Evolutionary conservation across 2,888 invertebrate genomes (phyloP).

Genomic region (Hesperia comma): DNA sequence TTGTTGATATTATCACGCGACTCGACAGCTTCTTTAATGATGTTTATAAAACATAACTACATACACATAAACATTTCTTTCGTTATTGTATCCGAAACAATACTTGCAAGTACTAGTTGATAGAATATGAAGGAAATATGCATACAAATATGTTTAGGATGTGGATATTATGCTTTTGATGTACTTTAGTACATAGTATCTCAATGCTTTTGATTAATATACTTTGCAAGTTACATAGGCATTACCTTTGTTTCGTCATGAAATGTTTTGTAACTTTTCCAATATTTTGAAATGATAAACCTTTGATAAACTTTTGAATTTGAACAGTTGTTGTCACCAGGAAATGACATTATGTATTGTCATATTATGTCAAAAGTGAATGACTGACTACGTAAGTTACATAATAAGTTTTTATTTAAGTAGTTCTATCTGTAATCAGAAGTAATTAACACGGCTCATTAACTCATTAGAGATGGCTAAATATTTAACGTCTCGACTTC

Average conservation of each 20-base stretch:
- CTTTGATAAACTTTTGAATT: conserved; percentile 11
- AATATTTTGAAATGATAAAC: conserved; percentile 23
- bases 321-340: conserved; percentile 1
- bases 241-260: conserved; percentile 53
- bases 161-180: not conserved
- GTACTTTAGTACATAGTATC: too few relatives aligned
- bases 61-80: conserved; percentile 57
- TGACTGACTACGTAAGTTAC: not conserved
- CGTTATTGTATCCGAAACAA: conserved; percentile 38
- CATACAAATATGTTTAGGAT: not conserved
- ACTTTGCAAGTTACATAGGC: conserved; percentile 10
- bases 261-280: conserved; percentile 54
- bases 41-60: conserved; percentile 66
- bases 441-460: not conserved
- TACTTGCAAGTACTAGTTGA: conserved; percentile 8
- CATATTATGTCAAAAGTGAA: conserved; percentile 11
- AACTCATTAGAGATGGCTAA: not conserved
- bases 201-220: not conserved
- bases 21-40: conserved; percentile 63
- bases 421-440: not conserved
- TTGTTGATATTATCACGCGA: conserved; percentile 63
- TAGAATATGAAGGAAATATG: not conserved
- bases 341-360: conserved; percentile 4
- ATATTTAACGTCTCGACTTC: not conserved
- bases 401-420: not conserved